These are phyloP conservation scores for Lepidostoma basale DNA, from an alignment of 1,140 invertebrate genomes.

Conservation along the genomic window DNA sequence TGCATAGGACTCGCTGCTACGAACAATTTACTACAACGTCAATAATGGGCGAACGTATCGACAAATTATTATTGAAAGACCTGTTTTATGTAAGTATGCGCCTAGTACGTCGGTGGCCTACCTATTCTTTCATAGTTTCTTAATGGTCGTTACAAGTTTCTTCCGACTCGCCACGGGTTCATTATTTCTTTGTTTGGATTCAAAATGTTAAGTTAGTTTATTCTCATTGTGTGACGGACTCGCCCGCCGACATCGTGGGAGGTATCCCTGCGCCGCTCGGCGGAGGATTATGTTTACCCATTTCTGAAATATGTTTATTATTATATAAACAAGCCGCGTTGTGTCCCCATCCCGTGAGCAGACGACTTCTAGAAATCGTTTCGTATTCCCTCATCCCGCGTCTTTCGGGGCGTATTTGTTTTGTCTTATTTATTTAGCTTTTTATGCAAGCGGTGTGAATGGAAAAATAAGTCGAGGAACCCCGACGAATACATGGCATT, in stretches of 20 bases:
- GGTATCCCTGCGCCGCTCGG: conserved; percentile 1
- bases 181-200: conserved; percentile 40
- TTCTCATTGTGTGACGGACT: conserved; percentile 36
- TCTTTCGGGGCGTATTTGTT: neutral
- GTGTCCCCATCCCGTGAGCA: conserved; percentile 3
- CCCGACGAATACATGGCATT: no score
- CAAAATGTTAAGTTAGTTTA: conserved; percentile 35
- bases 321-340: conserved; percentile 8
- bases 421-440: no score
- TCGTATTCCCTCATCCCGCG: neutral
- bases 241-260: conserved; percentile 31
- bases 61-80: no score
- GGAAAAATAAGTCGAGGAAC: no score
- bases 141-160: conserved; percentile 36
- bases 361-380: no score
- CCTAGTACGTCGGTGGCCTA: neutral
- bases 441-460: no score
- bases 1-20: no score
- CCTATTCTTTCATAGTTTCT: conserved; percentile 24
- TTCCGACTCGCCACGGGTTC: conserved; percentile 26
- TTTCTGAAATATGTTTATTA: conserved; percentile 19
- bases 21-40: no score
- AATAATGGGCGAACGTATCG: no score
- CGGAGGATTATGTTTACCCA: conserved; percentile 15
- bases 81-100: no score